A percentile compares a stretch with the other conserved stretches of the same genome.
Evolutionary conservation across 2,888 invertebrate species (phyloP).

Genomic region (Hylaea fasciaria): DNA sequence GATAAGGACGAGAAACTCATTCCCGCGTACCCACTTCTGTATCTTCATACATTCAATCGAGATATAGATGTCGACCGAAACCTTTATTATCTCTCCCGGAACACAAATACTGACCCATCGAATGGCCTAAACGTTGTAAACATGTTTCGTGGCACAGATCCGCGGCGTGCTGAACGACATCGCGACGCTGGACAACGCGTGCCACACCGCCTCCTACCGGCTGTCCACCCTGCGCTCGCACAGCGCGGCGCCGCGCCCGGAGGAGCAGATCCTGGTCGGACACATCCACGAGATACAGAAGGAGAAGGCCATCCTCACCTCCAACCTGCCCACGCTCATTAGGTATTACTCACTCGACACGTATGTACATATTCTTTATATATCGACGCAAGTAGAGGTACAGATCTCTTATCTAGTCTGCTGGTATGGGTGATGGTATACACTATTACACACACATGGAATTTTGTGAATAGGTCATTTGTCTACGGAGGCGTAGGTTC

Average conservation of each 20-base stretch:
- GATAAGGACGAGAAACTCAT: too few species aligned
- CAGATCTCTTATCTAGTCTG: slow-evolving; percentile 24
- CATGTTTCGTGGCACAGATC: slow-evolving; percentile 86
- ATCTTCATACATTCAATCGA: too few species aligned
- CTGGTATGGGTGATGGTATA: slow-evolving; percentile 43
- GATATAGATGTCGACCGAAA: too few species aligned
- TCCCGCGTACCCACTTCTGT: too few species aligned
- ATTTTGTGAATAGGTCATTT: too few species aligned
- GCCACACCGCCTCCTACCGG: slow-evolving; percentile 92
- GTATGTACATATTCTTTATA: slow-evolving; percentile 39
- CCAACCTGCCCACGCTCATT: slow-evolving; percentile 91
- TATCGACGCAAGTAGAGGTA: slow-evolving; percentile 14
- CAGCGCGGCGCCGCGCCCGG: slow-evolving; percentile 84
- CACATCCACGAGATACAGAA: slow-evolving; percentile 93
- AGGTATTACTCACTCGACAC: slow-evolving; percentile 58
- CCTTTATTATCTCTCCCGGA: too few species aligned
- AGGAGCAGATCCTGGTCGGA: slow-evolving; percentile 90
- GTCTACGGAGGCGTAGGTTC: too few species aligned
- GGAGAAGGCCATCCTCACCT: slow-evolving; percentile 92
- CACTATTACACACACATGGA: too few species aligned
- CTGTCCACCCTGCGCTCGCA: slow-evolving; percentile 89
- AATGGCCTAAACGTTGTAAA: not conserved
- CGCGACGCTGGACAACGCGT: slow-evolving; percentile 94
- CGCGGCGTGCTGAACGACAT: slow-evolving; percentile 94
- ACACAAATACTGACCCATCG: too few species aligned